These are phyloP conservation scores for Coracias cyanogaster DNA, from an alignment of 2,797 vertebrate genomes.

Conservation along the genomic window DNA sequence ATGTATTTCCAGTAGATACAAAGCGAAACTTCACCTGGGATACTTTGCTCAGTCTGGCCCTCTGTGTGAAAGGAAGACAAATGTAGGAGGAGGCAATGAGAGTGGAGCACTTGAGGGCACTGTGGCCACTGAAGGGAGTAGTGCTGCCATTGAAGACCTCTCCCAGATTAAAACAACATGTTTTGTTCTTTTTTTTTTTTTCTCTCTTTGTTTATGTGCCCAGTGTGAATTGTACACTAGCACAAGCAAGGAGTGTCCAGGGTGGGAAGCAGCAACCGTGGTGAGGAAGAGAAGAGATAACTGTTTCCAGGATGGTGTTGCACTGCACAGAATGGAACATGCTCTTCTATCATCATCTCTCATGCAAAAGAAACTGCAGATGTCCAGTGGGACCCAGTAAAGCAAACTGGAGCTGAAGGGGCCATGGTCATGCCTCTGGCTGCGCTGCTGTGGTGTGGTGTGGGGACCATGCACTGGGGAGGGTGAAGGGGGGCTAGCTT, in stretches of 20 bases:
- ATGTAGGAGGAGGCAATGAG: background rate
- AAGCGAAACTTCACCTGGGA: background rate
- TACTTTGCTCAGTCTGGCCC: background rate
- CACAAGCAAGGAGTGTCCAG: background rate
- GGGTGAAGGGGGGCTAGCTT: background rate
- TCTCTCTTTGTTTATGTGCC: background rate
- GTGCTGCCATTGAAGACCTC: background rate
- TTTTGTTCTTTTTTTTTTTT: background rate
- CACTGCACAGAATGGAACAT: background rate
- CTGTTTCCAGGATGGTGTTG: background rate
- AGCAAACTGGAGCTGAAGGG: background rate
- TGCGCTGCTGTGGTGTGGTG: background rate
- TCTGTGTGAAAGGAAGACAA: background rate
- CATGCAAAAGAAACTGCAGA: background rate
- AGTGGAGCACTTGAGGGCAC: background rate
- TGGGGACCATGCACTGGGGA: accelerated
- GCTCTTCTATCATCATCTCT: background rate
- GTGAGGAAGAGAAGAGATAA: background rate
- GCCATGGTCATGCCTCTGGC: background rate
- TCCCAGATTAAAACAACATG: background rate
- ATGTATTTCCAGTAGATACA: background rate
- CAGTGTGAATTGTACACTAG: background rate
- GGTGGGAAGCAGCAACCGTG: background rate
- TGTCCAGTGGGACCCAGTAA: background rate
- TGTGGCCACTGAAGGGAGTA: background rate